phyloP scores from a whole-genome alignment of 2,113 vertebrate genomes.

The Myocastor coypus region DNA sequence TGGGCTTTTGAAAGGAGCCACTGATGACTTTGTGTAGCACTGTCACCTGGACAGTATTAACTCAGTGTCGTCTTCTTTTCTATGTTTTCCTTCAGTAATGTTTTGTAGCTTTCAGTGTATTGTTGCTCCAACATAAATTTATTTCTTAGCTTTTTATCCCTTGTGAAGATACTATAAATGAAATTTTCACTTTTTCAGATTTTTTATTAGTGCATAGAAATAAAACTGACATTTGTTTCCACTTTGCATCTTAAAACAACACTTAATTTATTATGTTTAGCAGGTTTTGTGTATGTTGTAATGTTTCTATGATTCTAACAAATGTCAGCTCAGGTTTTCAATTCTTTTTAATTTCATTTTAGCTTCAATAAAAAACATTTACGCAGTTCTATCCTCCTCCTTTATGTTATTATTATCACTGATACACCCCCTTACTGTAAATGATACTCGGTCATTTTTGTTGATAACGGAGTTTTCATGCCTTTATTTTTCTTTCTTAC shows the following conservation, averaged over 20 bases:
- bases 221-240: neutral
- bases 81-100: neutral
- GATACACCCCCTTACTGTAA: neutral
- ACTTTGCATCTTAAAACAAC: neutral
- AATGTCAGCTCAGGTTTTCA: neutral
- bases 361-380: neutral
- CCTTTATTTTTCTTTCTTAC: neutral
- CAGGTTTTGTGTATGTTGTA: neutral
- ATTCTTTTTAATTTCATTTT: no score
- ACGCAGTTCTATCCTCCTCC: neutral
- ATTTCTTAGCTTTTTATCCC: neutral
- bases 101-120: neutral
- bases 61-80: neutral
- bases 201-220: neutral
- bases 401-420: neutral
- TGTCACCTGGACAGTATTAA: neutral
- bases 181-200: neutral
- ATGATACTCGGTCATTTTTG: constrained; percentile 88
- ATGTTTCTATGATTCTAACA: neutral
- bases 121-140: neutral
- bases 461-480: constrained; percentile 88
- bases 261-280: neutral
- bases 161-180: neutral
- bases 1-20: neutral
- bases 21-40: neutral